Evolutionary conservation across 1,140 invertebrate species (phyloP), one percentile per base, ranked within the genome.

Genomic region (Uloborus diversus): DNA sequence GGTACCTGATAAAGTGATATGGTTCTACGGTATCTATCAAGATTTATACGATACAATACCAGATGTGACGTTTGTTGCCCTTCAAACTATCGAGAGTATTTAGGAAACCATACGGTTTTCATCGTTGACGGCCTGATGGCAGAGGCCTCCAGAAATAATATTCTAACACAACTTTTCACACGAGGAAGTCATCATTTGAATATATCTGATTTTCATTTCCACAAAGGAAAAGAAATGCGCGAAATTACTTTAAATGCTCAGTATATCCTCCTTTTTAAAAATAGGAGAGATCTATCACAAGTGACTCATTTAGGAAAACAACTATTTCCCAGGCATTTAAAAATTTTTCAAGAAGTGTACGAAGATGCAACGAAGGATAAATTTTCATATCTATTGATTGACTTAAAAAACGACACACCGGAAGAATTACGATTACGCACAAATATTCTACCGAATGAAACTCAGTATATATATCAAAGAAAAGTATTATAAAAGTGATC

Each of bases 361-460:
- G 33, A 47, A 47, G 70, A 75, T 28, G 70, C 70, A 59, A 75
- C 70, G 3, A 75, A 47, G 28, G 17, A 47, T 9, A 30, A 28
- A n/a, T 75, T 33, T 61, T 37, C 56, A 4, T 75, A 75, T 62
- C 35, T 75, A 20, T 75, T 75, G 13, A 42, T 75, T 33, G 70
- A 75, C 49, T 61, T 75, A 20, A 25, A 32, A 28, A 56, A n/a
- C n/a, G 37, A 75, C n/a, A 75, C 56, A 35, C 53, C 53, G 3
- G 51, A 75, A 32, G 35, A 75, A 25, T 23, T 75, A 2, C 9
- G 53, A 5, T 32, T 76, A 28, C 30, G 13, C 17, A 62, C 32
- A 14, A 28, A 75, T 25, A 32, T 75, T 13, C 17, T 75, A 35
- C 28, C 7, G 4, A 51, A 51, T n/a, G 13, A 51, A 51, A n/a